Base-by-base conservation (phyloP, 2,797 vertebrate species). In the Myiotriccus ornatus region DNA sequence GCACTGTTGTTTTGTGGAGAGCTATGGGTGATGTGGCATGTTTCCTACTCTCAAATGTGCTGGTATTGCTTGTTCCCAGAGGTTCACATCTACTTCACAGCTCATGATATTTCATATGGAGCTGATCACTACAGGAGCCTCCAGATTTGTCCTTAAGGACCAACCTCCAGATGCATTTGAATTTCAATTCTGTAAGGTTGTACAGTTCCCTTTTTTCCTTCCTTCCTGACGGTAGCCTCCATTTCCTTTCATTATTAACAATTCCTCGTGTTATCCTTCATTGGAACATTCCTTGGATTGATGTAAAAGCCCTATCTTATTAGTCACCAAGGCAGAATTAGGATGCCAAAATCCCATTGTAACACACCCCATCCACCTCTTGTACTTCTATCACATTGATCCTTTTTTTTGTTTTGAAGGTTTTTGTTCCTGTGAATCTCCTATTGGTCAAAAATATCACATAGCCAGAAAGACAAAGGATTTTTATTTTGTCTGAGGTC, bases 401-500 rank as follows among this genome's bases (percentile, higher is more conserved):
- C 32, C 55, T 73, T 86, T 87, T 28, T 78, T 78, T 68, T 49
- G 6, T 56, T 65, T 90, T 70, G 44, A 27, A 87, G n/a, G 7
- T 53, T 84, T 86, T 90, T 59, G 52, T 88, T 84, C 56, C 69
- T 56, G 4, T 35, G 15, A 83, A 46, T 85, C 49, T 74, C 14
- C 37, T 53, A 30, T 15, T 90, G 67, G 56, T 82, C 47, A 90
- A 74, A 95, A 88, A 6, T 5, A 39, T 57, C 60, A 62, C 32
- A 44, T 28, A 84, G 21, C 12, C 43, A 84, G 43, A 68, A 87
- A 71, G 70, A 69, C 4, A 68, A 28, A 65, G 14, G 49, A 70
- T 74, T 92, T 78, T 82, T 62, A 59, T 78, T 92, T 93, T 83
- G 47, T 90, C n/a, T 84, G 68, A 73, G 37, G 67, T 81, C 67